Conservation (phyloP, 2,113 vertebrate species). For the Pteruthius melanotis region DNA sequence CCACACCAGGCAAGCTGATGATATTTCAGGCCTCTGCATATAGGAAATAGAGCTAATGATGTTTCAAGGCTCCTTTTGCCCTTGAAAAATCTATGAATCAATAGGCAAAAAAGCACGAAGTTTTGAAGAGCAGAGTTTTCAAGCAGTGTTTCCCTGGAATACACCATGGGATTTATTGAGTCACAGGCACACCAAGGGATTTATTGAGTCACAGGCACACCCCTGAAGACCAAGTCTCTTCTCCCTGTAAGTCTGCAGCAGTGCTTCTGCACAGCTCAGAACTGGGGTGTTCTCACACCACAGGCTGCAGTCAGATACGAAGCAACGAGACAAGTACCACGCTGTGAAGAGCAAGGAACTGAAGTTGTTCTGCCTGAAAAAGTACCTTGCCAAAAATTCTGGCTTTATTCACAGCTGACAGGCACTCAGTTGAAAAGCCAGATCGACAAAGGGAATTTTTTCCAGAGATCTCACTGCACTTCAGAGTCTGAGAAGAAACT, state of each 20-base stretch:
- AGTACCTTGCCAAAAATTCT: background rate
- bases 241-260: background rate
- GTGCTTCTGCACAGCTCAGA: background rate
- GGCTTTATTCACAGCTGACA: background rate
- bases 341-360: background rate
- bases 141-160: background rate
- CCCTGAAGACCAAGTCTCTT: background rate
- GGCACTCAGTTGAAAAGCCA: background rate
- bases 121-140: background rate
- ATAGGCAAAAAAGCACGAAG: background rate
- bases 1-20: background rate
- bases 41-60: background rate
- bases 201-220: background rate
- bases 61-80: background rate
- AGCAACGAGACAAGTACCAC: background rate
- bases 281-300: background rate
- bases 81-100: background rate
- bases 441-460: background rate
- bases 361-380: background rate
- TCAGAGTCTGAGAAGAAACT: background rate
- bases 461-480: background rate
- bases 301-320: background rate
- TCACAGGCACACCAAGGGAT: background rate
- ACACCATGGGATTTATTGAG: background rate
- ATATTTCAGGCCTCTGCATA: background rate